Evolutionary conservation across 2,888 invertebrate species (phyloP).

Genomic region (Cartodere bifasciata): DNA sequence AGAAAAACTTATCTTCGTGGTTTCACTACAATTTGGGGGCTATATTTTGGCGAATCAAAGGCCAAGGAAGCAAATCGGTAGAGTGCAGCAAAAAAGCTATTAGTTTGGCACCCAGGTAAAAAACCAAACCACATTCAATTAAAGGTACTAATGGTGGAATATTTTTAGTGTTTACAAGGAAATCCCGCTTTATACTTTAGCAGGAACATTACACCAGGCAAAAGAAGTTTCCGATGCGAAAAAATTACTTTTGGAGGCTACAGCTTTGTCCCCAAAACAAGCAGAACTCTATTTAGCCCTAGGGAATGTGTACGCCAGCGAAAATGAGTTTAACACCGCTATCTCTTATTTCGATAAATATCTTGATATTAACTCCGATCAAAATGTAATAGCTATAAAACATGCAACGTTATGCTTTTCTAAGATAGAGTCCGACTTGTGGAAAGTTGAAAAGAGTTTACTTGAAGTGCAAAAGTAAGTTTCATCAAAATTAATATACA

Average conservation of each 20-base stretch:
- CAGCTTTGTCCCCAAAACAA: slow-evolving; percentile 53
- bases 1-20: slow-evolving; percentile 62
- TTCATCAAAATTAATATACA: too few species aligned
- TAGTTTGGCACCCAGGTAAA: slow-evolving; percentile 59
- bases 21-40: slow-evolving; percentile 67
- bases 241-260: slow-evolving; percentile 56
- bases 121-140: slow-evolving; percentile 11
- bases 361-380: slow-evolving; percentile 48
- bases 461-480: slow-evolving; percentile 53
- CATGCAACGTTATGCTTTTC: slow-evolving; percentile 56
- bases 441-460: slow-evolving; percentile 45
- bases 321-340: slow-evolving; percentile 59
- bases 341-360: slow-evolving; percentile 53
- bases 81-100: slow-evolving; percentile 68
- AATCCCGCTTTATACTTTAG: slow-evolving; percentile 59
- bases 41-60: slow-evolving; percentile 65
- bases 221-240: slow-evolving; percentile 57
- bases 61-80: slow-evolving; percentile 62
- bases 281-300: slow-evolving; percentile 52
- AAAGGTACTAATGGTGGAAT: slow-evolving; percentile 2
- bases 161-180: slow-evolving; percentile 53
- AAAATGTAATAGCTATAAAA: slow-evolving; percentile 47
- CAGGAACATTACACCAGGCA: slow-evolving; percentile 58
- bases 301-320: slow-evolving; percentile 59
- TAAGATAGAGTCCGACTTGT: slow-evolving; percentile 41